Percentiles rank a stretch among this genome's conserved stretches.
phyloP scores from a whole-genome alignment of 2,888 invertebrate species.

The Sphinx pinastri region DNA sequence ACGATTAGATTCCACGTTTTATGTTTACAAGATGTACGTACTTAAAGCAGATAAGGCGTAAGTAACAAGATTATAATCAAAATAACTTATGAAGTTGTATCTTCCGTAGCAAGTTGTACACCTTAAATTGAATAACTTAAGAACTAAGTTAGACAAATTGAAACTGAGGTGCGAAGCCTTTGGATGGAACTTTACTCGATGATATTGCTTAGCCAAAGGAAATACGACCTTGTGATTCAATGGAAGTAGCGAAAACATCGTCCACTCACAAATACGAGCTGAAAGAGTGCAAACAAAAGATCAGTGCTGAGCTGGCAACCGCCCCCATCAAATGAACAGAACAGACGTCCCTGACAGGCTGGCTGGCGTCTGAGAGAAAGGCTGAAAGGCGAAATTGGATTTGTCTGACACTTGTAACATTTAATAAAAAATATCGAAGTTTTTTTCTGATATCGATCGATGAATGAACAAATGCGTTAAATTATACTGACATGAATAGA shows the following conservation, averaged over 20 bases:
- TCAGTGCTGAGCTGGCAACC: conserved; percentile 32
- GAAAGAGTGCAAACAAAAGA: conserved; percentile 31
- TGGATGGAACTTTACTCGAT: neutral
- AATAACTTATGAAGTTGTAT: conserved; percentile 1
- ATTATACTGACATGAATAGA: neutral
- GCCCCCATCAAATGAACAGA: conserved; percentile 30
- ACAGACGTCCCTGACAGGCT: conserved; percentile 28
- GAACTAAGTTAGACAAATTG: conserved; percentile 16
- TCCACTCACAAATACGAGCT: neutral
- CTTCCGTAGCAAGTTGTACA: neutral
- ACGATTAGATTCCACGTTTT: neutral
- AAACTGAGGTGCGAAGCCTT: conserved; percentile 6
- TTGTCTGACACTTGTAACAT: conserved; percentile 19
- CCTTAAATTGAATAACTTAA: conserved; percentile 9
- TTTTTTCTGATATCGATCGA: conserved; percentile 19
- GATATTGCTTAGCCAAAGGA: neutral
- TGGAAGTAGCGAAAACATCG: neutral
- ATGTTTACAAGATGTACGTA: conserved; percentile 10
- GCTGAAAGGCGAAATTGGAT: conserved; percentile 29
- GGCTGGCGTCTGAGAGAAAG: conserved; percentile 21
- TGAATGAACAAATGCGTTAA: neutral
- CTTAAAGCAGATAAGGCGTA: neutral
- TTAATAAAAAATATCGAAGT: conserved; percentile 26
- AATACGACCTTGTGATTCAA: neutral
- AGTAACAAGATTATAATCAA: neutral